Conservation (phyloP, 2,888 invertebrate genomes). For the Plutella xylostella region DNA sequence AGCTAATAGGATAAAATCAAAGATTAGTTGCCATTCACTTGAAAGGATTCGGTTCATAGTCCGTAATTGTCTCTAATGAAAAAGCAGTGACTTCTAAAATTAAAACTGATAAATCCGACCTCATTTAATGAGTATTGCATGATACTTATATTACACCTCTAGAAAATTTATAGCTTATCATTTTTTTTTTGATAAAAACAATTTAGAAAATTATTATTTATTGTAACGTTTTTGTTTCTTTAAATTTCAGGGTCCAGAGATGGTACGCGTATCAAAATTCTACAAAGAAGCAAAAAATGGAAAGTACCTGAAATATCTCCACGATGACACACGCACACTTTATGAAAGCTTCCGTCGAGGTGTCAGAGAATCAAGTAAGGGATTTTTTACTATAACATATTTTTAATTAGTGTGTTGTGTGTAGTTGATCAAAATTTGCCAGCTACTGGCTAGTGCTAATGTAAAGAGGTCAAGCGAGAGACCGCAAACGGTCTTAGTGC, state of each 20-base stretch:
- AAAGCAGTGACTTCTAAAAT: no score
- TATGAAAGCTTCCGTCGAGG: constrained; percentile 93
- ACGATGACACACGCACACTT: constrained; percentile 89
- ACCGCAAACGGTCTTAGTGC: no score
- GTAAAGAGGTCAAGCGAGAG: no score
- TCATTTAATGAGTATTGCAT: no score
- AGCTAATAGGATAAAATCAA: constrained; percentile 49
- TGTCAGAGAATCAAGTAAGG: constrained; percentile 91
- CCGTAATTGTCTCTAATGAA: constrained; percentile 22
- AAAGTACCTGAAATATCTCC: constrained; percentile 84
- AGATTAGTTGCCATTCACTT: constrained; percentile 37
- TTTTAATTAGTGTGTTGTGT: no score
- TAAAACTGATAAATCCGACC: no score
- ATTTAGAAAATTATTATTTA: neutral
- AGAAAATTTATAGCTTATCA: no score
- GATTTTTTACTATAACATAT: no score
- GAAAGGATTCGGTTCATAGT: constrained; percentile 49
- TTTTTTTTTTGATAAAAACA: neutral
- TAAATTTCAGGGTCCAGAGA: constrained; percentile 85
- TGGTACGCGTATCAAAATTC: constrained; percentile 90
- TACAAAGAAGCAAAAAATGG: constrained; percentile 91
- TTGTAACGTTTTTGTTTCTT: constrained; percentile 8
- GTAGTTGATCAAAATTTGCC: no score
- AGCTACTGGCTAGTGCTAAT: no score
- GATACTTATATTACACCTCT: no score